Evolutionary conservation across 2,113 vertebrate genomes (phyloP).

Genomic region (Eclectus roratus): DNA sequence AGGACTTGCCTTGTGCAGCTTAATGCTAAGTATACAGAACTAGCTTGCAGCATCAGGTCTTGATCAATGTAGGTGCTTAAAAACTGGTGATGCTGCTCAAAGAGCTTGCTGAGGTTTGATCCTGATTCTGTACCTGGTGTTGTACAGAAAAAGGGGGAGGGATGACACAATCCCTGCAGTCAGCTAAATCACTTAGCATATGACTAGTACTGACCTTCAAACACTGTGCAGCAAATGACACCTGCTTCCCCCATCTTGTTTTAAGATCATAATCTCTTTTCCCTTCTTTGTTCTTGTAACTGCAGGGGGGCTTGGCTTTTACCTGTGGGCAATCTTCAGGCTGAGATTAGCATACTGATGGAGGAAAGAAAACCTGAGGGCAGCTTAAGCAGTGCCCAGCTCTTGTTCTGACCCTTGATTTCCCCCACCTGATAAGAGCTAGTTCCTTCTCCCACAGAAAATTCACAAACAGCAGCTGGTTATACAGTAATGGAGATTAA

Average conservation of each 20-base stretch:
- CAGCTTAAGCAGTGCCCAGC: neutral
- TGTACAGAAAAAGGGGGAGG: neutral
- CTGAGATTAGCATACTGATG: constrained; percentile 7
- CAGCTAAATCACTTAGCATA: neutral
- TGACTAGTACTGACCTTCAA: neutral
- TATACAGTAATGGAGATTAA: constrained; percentile 23
- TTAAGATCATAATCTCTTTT: neutral
- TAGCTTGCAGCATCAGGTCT: neutral
- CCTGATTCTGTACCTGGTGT: neutral
- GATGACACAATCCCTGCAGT: neutral
- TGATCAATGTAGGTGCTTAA: neutral
- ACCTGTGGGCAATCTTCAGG: neutral
- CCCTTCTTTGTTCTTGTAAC: neutral
- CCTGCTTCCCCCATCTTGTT: neutral
- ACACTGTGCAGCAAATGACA: neutral
- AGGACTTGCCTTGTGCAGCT: neutral
- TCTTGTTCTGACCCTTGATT: constrained; percentile 35
- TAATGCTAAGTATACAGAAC: no score
- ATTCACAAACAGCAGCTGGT: constrained; percentile 14
- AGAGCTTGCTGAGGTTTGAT: neutral
- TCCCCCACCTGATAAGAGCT: constrained; percentile 1
- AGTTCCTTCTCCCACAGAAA: neutral
- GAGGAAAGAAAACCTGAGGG: neutral
- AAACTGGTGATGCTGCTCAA: neutral
- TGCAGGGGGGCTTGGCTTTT: neutral